Evolutionary conservation across 2,888 invertebrate species (phyloP), one percentile per base, ranked within the genome.

Genomic region (Magallana nippona): DNA sequence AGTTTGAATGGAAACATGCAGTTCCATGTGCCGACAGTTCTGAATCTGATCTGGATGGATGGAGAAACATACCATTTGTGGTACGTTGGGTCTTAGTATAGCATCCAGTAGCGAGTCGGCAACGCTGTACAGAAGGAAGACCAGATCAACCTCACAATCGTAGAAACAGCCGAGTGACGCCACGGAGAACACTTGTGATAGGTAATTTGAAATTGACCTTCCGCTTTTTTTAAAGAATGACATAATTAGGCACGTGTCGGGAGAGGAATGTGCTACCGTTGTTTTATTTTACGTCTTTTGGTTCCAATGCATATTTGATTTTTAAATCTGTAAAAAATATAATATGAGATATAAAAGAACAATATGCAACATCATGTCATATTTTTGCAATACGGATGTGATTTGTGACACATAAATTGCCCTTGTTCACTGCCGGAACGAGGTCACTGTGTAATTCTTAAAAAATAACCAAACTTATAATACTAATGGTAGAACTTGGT

Each of bases 81-180:
- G 93, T 77, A 94, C 92, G 84, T 91, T 92, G 1, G 93, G 91
- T 55, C 92, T 86, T 1, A 93, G 86, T 3, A 92, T 90, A 8
- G 93, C 93, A 83, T 94, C 93, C 57, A 94, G 87, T 87, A 94
- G 88, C n/a, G 93, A 88, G 71, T 93, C 93, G 15, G 91, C 93
- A 0, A 92, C 87, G 79, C 92, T 93, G 89, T 93, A 93, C 11
- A 93, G 71, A 78, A 93, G 89, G 84, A 93, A 93, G 15, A 93
- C 88, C 13, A 91, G 22, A 83, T 93, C 92, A 11, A 92, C 92
- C 13, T 88, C 88, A 79, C 88, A 91, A 10, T 87, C 88, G 63
- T 88, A 88, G 8, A 90, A 63, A 85, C 90, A 90, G 19, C 80
- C 82, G 13, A 82, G 56, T n/a, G 63, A 82, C 17, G 63, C 32